Conservation (phyloP, 2,797 vertebrate species). For the Microhierax caerulescens region DNA sequence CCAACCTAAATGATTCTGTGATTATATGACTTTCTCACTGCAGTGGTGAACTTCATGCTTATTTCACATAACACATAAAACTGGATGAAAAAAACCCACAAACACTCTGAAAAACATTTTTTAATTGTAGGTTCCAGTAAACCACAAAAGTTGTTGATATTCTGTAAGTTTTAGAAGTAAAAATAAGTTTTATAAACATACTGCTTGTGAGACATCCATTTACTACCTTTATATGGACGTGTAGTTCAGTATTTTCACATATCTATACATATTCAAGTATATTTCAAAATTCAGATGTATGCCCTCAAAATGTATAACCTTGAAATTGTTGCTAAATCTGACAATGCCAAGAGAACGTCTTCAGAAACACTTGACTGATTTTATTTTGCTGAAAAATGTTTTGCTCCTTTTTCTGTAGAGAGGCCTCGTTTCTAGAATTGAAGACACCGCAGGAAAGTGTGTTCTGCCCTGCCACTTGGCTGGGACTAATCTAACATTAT, state of each 20-base stretch:
- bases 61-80: background rate
- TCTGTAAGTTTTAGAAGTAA: background rate
- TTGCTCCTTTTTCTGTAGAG: background rate
- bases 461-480: background rate
- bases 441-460: background rate
- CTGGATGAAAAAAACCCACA: accelerated
- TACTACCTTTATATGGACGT: background rate
- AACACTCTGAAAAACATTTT: background rate
- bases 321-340: background rate
- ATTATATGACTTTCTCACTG: background rate
- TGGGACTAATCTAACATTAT: background rate
- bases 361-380: background rate
- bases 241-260: background rate
- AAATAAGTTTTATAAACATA: background rate
- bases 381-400: background rate
- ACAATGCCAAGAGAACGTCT: background rate
- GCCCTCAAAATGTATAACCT: background rate
- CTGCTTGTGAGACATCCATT: background rate
- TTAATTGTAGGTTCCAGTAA: background rate
- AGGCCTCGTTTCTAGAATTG: background rate
- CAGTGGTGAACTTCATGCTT: background rate
- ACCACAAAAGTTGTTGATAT: background rate
- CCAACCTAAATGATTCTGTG: no score
- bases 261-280: background rate
- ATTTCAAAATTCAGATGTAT: background rate